phyloP scores from a whole-genome alignment of 2,113 vertebrate species.

The Anarrhichthys ocellatus region DNA sequence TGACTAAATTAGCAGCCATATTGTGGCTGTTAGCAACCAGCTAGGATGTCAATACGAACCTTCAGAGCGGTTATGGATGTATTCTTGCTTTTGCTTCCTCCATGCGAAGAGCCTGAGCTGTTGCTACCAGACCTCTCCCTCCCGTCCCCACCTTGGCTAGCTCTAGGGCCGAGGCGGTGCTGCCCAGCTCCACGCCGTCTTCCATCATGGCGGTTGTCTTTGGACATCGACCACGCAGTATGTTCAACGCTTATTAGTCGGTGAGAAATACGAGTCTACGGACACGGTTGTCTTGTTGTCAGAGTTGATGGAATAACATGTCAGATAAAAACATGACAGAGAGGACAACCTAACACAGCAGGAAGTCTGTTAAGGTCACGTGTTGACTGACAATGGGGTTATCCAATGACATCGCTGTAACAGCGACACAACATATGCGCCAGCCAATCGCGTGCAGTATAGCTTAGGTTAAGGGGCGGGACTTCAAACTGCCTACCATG shows the following conservation, averaged over 20 bases:
- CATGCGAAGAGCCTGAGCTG: constrained; percentile 86
- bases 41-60: constrained; percentile 59
- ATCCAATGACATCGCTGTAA: constrained; percentile 56
- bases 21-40: not conserved
- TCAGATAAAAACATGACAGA: constrained; percentile 64
- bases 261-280: not conserved
- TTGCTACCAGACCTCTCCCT: constrained; percentile 87
- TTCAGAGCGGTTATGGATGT: constrained; percentile 74
- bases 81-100: constrained; percentile 84
- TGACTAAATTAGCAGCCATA: not conserved
- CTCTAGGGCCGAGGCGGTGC: constrained; percentile 80
- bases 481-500: constrained; percentile 68
- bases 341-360: constrained; percentile 67
- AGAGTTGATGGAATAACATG: constrained; percentile 63
- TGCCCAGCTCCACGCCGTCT: constrained; percentile 83
- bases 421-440: accelerated
- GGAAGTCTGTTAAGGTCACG: constrained; percentile 60
- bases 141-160: constrained; percentile 79
- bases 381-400: constrained; percentile 20
- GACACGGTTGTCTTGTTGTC: constrained; percentile 32
- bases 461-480: constrained; percentile 60
- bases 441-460: constrained; percentile 51
- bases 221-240: constrained; percentile 78
- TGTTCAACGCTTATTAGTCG: constrained; percentile 4
- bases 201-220: constrained; percentile 84